These are phyloP conservation scores for Protodeltote pygarga DNA, from an alignment of 2,888 invertebrate genomes.

Conservation along the genomic window DNA sequence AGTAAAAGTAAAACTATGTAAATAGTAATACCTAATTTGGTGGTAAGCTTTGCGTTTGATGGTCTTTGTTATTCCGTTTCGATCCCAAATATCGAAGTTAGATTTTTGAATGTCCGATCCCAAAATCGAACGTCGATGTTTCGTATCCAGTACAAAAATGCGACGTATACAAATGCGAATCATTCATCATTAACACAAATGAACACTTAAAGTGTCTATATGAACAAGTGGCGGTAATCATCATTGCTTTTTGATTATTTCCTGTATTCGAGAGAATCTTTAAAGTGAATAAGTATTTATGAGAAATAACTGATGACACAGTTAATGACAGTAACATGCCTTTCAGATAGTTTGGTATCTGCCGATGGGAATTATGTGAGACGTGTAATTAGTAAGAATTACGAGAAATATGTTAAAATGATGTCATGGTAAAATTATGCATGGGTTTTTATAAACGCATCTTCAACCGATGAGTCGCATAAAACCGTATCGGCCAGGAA, in stretches of 20 bases:
- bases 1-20: too few relatives aligned
- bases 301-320: slow-evolving; percentile 41
- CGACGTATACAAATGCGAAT: slow-evolving; percentile 18
- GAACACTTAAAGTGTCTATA: slow-evolving; percentile 23
- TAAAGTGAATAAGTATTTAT: slow-evolving; percentile 32
- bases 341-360: slow-evolving; percentile 35
- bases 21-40: too few relatives aligned
- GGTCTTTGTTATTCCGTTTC: too few relatives aligned
- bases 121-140: too few relatives aligned
- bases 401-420: slow-evolving; percentile 29
- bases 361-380: slow-evolving; percentile 26
- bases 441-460: slow-evolving; percentile 10
- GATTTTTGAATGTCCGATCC: too few relatives aligned
- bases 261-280: slow-evolving; percentile 44
- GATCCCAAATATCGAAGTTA: too few relatives aligned
- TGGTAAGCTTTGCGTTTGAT: too few relatives aligned
- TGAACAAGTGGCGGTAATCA: slow-evolving; percentile 19
- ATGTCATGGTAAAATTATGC: slow-evolving; percentile 14
- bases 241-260: slow-evolving; percentile 46
- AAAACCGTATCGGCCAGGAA: too few relatives aligned
- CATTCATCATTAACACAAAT: slow-evolving; percentile 30
- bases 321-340: slow-evolving; percentile 34
- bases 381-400: slow-evolving; percentile 29
- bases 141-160: slow-evolving; percentile 3
- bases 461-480: too few relatives aligned